Percentiles rank a stretch among this genome's conserved stretches.
Conservation (phyloP, 1,140 invertebrate species). For the Saccostrea echinata region DNA sequence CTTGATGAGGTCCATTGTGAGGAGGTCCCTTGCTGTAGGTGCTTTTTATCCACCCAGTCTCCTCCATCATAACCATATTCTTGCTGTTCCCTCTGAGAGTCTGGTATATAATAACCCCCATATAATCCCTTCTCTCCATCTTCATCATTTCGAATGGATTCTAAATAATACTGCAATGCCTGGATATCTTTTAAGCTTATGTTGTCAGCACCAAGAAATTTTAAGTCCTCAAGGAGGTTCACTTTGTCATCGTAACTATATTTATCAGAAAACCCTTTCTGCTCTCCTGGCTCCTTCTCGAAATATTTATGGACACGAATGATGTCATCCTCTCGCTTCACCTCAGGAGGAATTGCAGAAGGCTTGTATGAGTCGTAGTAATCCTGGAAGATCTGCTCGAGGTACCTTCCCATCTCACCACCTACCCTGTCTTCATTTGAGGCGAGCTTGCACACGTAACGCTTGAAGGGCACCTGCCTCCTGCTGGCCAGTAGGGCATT, state of each 20-base stretch:
- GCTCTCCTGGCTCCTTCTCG: conserved; percentile 43
- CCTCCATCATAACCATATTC: background rate
- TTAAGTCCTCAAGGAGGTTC: conserved; percentile 34
- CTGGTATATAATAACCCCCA: background rate
- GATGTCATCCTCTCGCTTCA: conserved; percentile 21
- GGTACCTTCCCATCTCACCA: conserved; percentile 61
- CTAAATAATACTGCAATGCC: conserved; percentile 45
- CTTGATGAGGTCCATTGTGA: background rate
- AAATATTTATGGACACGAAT: conserved; percentile 53
- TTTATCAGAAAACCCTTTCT: background rate
- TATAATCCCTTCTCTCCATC: background rate
- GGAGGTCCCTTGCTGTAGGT: background rate
- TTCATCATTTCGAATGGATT: background rate
- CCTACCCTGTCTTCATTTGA: conserved; percentile 24
- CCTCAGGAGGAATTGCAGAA: background rate
- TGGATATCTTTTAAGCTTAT: conserved; percentile 48
- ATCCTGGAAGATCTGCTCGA: conserved; percentile 56
- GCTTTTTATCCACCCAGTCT: background rate
- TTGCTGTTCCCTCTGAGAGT: background rate
- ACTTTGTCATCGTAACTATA: conserved; percentile 22
- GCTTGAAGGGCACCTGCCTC: conserved; percentile 46
- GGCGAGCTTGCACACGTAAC: conserved; percentile 55
- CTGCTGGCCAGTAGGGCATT: conserved; percentile 65
- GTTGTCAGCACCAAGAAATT: conserved; percentile 30
- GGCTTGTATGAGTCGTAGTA: conserved; percentile 46